Evolutionary conservation across 2,888 invertebrate genomes (phyloP).

Genomic region (Coelogynopora nodosa): DNA sequence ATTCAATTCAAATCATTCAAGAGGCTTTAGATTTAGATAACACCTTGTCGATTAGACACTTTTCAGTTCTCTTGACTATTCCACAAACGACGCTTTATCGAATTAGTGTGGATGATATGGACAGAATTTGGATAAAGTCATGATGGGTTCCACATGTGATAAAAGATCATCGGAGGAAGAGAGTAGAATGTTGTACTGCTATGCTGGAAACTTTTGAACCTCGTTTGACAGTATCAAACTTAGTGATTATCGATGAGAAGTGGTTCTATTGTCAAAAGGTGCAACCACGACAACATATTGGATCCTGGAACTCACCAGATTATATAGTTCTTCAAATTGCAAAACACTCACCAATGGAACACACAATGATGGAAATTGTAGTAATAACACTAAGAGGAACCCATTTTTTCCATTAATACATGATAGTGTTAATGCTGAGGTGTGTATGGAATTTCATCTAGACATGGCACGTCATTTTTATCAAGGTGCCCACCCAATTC

Average conservation of each 20-base stretch:
- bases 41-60: not conserved
- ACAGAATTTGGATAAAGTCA: not conserved
- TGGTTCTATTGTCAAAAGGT: not conserved
- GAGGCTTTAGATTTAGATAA: not conserved
- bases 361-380: not conserved
- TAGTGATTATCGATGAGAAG: not conserved
- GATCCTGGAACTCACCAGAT: not conserved
- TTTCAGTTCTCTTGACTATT: not conserved
- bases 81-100: not conserved
- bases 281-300: not conserved
- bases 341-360: not conserved
- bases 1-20: not conserved
- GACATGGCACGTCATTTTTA: not conserved
- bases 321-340: not conserved
- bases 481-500: constrained; percentile 1
- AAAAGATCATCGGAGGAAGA: not conserved
- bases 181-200: constrained; percentile 11
- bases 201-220: not conserved
- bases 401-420: not conserved
- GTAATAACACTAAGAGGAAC: not conserved
- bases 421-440: not conserved
- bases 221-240: constrained; percentile 6
- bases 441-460: not conserved
- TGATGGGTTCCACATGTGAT: not conserved
- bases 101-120: not conserved